phyloP scores from a whole-genome alignment of 2,797 vertebrate species.

The Silurus lanzhouensis region DNA sequence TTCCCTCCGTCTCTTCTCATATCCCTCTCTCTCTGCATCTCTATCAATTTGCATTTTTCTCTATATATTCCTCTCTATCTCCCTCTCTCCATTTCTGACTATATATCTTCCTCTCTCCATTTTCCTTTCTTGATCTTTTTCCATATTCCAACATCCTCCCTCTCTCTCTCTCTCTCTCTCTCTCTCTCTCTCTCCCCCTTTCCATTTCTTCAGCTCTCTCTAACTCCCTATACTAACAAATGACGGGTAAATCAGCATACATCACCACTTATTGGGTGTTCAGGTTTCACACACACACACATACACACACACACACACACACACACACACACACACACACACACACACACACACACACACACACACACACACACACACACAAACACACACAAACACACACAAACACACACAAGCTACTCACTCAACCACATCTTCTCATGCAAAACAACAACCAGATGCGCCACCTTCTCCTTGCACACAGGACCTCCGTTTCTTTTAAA shows the following conservation, averaged over 20 bases:
- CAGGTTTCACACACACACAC: not conserved
- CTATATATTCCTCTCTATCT: not conserved
- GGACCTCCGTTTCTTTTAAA: conserved; percentile 23
- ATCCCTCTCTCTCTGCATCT: not conserved
- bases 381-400: not conserved
- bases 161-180: not conserved
- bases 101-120: not conserved
- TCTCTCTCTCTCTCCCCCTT: not conserved
- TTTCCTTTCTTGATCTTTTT: not conserved
- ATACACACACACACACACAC: not conserved
- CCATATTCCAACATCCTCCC: too few species aligned
- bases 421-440: not conserved
- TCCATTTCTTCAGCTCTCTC: not conserved
- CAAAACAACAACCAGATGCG: conserved; percentile 9
- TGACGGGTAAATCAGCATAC: not conserved
- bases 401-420: not conserved
- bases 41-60: too few species aligned
- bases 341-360: not conserved
- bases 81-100: not conserved
- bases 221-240: not conserved
- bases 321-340: not conserved
- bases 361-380: not conserved
- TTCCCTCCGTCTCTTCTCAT: too few species aligned
- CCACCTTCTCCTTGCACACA: conserved; percentile 16
- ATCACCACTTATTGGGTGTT: not conserved